Percentiles rank a stretch among this genome's conserved stretches.
Evolutionary conservation across 30 jellyfish, hydroid and myxozoan species (phyloP).

Genomic region (Catostylus mosaicus): DNA sequence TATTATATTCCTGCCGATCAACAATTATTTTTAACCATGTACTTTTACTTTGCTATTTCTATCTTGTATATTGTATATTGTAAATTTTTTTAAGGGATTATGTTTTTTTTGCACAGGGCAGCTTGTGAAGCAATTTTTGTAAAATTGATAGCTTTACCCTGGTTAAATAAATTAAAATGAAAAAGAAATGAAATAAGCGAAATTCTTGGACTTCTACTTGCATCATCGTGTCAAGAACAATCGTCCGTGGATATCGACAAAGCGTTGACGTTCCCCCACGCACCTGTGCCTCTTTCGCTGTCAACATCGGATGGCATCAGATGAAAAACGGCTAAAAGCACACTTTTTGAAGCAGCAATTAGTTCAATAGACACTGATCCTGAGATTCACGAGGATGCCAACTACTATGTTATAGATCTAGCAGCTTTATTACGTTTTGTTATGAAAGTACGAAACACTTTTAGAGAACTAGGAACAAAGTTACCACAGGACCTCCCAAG

Average conservation of each 20-base stretch:
- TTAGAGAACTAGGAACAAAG: constrained; percentile 16
- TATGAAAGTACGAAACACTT: constrained; percentile 12
- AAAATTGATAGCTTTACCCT: too few species aligned
- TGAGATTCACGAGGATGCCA: constrained; percentile 26
- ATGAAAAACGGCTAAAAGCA: constrained; percentile 52
- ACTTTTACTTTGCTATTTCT: too few species aligned
- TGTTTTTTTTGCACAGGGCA: too few species aligned
- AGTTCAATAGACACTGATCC: constrained; percentile 3
- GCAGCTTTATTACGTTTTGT: constrained; percentile 7
- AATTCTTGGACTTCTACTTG: not conserved
- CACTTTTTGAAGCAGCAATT: constrained; percentile 39
- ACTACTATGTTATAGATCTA: constrained; percentile 23
- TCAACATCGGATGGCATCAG: constrained; percentile 28
- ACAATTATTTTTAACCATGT: too few species aligned
- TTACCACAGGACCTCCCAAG: not conserved
- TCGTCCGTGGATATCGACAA: constrained; percentile 31
- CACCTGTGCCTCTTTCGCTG: constrained; percentile 40
- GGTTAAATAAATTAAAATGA: too few species aligned
- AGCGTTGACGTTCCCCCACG: constrained; percentile 24
- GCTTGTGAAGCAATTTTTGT: too few species aligned
- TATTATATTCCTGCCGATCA: too few species aligned
- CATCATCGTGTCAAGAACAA: not conserved
- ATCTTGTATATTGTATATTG: too few species aligned
- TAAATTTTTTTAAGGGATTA: too few species aligned
- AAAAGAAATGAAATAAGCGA: too few species aligned